Conservation (phyloP, 2,888 invertebrate species). For the Trachelus stipa region DNA sequence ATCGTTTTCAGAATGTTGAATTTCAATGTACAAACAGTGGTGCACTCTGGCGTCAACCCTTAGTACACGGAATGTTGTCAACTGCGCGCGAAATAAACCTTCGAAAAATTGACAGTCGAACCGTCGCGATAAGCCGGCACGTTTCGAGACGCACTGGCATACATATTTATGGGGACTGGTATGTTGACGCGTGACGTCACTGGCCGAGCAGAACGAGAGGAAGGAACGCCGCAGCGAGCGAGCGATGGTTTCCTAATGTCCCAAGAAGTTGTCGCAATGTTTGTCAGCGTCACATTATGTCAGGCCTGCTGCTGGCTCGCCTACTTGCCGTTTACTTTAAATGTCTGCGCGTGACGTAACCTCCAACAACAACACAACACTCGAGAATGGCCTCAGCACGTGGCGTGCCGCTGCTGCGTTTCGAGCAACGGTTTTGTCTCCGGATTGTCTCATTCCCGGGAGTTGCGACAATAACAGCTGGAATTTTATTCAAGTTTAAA, state of each 20-base stretch:
- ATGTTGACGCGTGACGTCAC: conserved; percentile 6
- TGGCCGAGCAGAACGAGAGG: conserved; percentile 20
- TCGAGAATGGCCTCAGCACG: conserved; percentile 23
- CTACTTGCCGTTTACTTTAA: conserved; percentile 30
- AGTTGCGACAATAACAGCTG: conserved; percentile 11
- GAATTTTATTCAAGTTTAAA: background rate
- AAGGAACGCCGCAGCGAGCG: conserved; percentile 6
- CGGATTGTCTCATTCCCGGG: background rate
- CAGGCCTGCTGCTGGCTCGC: conserved; percentile 14
- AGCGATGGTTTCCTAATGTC: conserved; percentile 26
- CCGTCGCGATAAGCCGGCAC: too few relatives aligned
- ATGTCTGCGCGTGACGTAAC: conserved; percentile 32
- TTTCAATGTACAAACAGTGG: too few relatives aligned
- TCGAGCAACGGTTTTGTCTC: conserved; percentile 26
- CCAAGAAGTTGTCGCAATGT: conserved; percentile 30
- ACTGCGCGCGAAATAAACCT: too few relatives aligned
- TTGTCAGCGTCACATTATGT: conserved; percentile 35
- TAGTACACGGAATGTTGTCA: too few relatives aligned
- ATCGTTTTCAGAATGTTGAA: too few relatives aligned
- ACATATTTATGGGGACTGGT: conserved; percentile 1
- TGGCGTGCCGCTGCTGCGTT: conserved; percentile 10
- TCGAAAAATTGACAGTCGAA: too few relatives aligned
- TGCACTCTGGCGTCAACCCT: too few relatives aligned
- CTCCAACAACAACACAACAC: conserved; percentile 8
- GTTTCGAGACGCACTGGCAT: background rate